These are phyloP conservation scores for Pseudeuparius sepicola DNA, from an alignment of 2,888 invertebrate genomes.

Conservation along the genomic window DNA sequence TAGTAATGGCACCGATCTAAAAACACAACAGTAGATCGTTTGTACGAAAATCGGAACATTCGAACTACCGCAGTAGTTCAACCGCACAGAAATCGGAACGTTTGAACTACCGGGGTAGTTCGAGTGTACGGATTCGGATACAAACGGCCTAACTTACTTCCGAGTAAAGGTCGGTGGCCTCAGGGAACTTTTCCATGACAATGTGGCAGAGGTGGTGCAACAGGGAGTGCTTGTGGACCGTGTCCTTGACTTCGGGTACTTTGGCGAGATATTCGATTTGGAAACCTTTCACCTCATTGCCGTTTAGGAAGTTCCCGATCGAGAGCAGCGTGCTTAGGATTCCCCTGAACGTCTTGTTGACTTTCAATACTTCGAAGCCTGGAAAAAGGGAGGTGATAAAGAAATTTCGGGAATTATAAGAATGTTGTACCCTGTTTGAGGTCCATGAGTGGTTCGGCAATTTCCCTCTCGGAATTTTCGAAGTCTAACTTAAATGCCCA, in stretches of 20 bases:
- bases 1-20: slow-evolving; percentile 77
- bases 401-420: no score
- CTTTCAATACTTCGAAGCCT: slow-evolving; percentile 85
- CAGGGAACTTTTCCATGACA: slow-evolving; percentile 93
- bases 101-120: no score
- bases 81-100: no score
- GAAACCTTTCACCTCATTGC: slow-evolving; percentile 88
- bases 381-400: no score
- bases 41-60: no score
- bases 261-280: slow-evolving; percentile 95
- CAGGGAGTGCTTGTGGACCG: slow-evolving; percentile 96
- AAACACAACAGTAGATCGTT: slow-evolving; percentile 21
- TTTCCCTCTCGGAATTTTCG: slow-evolving; percentile 94
- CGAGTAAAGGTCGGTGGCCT: slow-evolving; percentile 93
- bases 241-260: slow-evolving; percentile 97
- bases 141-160: no score
- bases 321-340: slow-evolving; percentile 89
- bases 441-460: slow-evolving; percentile 98
- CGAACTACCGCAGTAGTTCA: no score
- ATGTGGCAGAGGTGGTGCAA: slow-evolving; percentile 95
- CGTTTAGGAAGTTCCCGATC: slow-evolving; percentile 94
- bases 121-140: no score
- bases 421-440: no score
- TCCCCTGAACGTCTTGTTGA: slow-evolving; percentile 88
- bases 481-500: slow-evolving; percentile 99